Percentiles rank a stretch among this genome's conserved stretches.
Evolutionary conservation across 1,140 invertebrate species (phyloP).

Genomic region (Anadara kagoshimensis): DNA sequence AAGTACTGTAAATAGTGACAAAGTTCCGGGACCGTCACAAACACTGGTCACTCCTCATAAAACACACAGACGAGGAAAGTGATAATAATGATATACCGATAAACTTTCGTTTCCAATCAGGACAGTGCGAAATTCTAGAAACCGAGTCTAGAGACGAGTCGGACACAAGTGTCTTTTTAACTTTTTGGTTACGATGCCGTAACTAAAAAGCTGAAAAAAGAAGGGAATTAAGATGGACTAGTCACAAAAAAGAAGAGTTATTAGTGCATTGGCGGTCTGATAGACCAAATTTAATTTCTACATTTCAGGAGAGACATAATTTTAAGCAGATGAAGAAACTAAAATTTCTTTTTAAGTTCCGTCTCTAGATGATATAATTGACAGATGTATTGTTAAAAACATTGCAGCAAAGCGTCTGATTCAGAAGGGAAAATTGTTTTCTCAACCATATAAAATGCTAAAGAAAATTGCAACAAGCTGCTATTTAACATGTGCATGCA

Average conservation of each 20-base stretch:
- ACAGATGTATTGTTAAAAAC: neutral
- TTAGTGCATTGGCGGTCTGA: neutral
- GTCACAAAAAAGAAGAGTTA: neutral
- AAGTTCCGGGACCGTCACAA: too few relatives aligned
- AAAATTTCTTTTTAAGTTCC: neutral
- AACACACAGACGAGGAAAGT: too few relatives aligned
- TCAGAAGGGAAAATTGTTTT: neutral
- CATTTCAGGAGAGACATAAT: neutral
- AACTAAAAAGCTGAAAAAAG: neutral
- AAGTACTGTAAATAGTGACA: too few relatives aligned
- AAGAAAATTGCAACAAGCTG: constrained; percentile 10
- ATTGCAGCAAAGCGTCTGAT: neutral
- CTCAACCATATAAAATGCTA: constrained; percentile 5
- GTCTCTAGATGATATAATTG: neutral
- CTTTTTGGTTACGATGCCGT: neutral
- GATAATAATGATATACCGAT: too few relatives aligned
- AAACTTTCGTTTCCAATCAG: too few relatives aligned
- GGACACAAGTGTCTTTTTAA: too few relatives aligned
- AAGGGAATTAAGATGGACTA: neutral
- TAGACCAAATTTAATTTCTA: neutral
- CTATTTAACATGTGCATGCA: too few relatives aligned
- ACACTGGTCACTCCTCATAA: too few relatives aligned
- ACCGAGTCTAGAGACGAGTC: too few relatives aligned
- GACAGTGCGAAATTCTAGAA: too few relatives aligned
- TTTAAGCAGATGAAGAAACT: neutral